phyloP scores from a whole-genome alignment of 2,888 invertebrate species.

The Phytoseiulus persimilis region DNA sequence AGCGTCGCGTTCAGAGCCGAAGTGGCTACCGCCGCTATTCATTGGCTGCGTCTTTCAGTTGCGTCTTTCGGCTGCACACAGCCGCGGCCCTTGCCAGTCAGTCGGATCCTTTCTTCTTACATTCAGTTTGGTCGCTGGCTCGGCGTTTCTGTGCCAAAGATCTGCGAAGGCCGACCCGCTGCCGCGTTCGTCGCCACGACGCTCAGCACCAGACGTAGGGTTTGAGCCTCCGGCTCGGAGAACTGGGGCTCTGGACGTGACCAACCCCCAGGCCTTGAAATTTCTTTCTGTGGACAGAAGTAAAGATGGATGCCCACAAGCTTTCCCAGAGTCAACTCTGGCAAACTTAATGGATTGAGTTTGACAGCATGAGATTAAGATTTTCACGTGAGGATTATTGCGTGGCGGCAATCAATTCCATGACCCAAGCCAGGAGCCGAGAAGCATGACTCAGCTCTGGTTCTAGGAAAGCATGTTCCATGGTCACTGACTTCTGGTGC shows the following conservation, averaged over 20 bases:
- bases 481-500: too few relatives aligned
- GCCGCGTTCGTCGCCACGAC: not conserved
- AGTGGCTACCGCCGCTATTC: not conserved
- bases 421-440: too few relatives aligned
- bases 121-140: not conserved
- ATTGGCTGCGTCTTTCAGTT: not conserved
- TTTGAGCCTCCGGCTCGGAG: not conserved
- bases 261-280: not conserved
- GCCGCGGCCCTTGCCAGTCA: constrained; percentile 5
- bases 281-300: not conserved
- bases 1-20: not conserved
- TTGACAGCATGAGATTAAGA: too few relatives aligned
- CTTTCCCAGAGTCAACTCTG: not conserved
- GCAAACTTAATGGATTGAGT: too few relatives aligned
- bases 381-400: too few relatives aligned
- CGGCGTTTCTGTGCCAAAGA: not conserved
- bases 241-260: not conserved
- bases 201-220: not conserved
- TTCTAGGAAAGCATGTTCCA: too few relatives aligned
- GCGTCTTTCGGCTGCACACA: not conserved
- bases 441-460: too few relatives aligned
- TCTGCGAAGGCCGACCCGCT: not conserved
- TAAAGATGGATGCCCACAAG: not conserved
- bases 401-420: too few relatives aligned
- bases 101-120: not conserved